These are phyloP conservation scores for Ephialtes manifestator DNA, from an alignment of 2,888 invertebrate species.

Conservation along the genomic window DNA sequence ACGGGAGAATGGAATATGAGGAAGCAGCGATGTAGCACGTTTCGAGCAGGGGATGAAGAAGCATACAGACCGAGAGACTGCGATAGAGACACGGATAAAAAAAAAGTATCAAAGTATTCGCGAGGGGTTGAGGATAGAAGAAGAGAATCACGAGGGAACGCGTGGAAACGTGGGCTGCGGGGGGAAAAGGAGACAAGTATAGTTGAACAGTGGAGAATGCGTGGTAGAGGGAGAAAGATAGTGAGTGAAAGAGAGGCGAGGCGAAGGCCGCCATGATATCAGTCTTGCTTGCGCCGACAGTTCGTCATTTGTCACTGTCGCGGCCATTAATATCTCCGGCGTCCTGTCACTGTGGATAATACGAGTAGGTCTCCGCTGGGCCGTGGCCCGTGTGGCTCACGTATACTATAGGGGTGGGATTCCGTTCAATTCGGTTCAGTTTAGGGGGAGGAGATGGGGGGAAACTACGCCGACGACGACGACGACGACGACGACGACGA, in stretches of 20 bases:
- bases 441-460: conserved; percentile 78
- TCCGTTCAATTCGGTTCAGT: conserved; percentile 85
- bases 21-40: conserved; percentile 58
- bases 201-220: conserved; percentile 54
- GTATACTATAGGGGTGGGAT: conserved; percentile 81
- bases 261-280: conserved; percentile 85
- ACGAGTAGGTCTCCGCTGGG: conserved; percentile 83
- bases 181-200: conserved; percentile 62
- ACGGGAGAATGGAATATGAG: conserved; percentile 41
- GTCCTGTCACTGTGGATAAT: conserved; percentile 86
- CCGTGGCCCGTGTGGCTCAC: conserved; percentile 75
- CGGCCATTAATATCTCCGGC: conserved; percentile 86
- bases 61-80: conserved; percentile 29
- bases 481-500: conserved; percentile 58
- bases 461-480: conserved; percentile 47
- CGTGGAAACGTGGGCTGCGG: conserved; percentile 47
- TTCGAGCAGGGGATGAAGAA: conserved; percentile 65
- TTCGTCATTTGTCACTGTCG: conserved; percentile 86
- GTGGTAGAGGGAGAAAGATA: conserved; percentile 71
- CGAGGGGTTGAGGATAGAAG: conserved; percentile 71
- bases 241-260: conserved; percentile 79
- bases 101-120: conserved; percentile 66
- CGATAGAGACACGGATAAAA: conserved; percentile 45
- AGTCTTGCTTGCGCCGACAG: conserved; percentile 86
- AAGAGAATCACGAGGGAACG: conserved; percentile 75